A percentile compares a stretch with the other conserved stretches of the same genome.
Conservation (phyloP, 2,797 vertebrate genomes). For the Artibeus lituratus region DNA sequence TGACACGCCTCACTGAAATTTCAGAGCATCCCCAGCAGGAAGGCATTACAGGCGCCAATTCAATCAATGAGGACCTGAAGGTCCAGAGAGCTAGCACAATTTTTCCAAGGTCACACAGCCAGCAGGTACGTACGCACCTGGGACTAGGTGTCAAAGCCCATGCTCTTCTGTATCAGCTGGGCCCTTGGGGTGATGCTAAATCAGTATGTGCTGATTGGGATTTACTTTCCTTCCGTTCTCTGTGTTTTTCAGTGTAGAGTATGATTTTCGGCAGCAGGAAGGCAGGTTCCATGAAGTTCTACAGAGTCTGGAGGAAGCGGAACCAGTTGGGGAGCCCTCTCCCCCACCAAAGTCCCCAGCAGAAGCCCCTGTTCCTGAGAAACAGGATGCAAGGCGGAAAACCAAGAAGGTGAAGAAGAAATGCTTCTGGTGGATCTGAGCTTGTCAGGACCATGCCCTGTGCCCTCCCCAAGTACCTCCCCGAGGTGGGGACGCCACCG, state of each 20-base stretch:
- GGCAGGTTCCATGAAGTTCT: conserved; percentile 91
- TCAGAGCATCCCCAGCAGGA: background rate
- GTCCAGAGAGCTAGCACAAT: background rate
- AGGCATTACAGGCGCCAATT: background rate
- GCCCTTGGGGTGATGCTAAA: background rate
- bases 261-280: conserved; percentile 97
- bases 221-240: conserved; percentile 34
- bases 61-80: background rate
- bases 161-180: background rate
- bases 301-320: conserved; percentile 79
- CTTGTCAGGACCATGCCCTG: background rate
- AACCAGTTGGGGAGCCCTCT: conserved; percentile 69
- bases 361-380: conserved; percentile 78
- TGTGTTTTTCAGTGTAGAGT: conserved; percentile 90
- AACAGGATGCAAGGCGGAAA: conserved; percentile 85
- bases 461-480: background rate
- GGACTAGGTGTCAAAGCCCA: background rate
- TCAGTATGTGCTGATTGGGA: background rate
- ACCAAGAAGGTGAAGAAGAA: conserved; percentile 95
- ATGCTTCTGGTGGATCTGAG: conserved; percentile 99
- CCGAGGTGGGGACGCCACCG: background rate
- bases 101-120: background rate
- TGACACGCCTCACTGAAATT: background rate
- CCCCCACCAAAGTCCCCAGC: conserved; percentile 75
- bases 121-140: background rate